Conservation (phyloP, 2,888 invertebrate genomes). For the Metalampra italica region DNA sequence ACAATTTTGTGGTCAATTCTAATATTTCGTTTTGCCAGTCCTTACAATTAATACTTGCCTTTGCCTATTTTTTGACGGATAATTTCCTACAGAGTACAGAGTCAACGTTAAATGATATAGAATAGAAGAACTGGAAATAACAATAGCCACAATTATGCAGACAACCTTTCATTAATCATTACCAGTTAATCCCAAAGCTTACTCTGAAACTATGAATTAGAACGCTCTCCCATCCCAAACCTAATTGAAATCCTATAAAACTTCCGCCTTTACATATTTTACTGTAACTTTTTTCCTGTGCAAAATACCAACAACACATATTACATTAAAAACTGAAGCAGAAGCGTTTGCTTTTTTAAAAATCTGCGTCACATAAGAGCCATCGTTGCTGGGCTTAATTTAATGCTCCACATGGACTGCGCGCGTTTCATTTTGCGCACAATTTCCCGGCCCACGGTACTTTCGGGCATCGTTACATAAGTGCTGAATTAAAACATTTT, state of each 20-base stretch:
- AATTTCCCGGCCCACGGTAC: slow-evolving; percentile 36
- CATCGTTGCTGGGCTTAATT: slow-evolving; percentile 41
- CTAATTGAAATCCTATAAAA: background rate
- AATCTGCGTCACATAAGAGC: slow-evolving; percentile 31
- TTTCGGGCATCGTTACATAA: slow-evolving; percentile 37
- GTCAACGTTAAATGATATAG: too few relatives aligned
- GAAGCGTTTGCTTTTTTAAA: slow-evolving; percentile 20
- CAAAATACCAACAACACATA: slow-evolving; percentile 10
- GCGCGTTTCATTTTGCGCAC: slow-evolving; percentile 41
- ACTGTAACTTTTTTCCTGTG: background rate
- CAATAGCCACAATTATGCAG: too few relatives aligned
- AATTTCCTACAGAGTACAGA: too few relatives aligned
- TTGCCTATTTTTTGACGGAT: too few relatives aligned
- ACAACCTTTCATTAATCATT: too few relatives aligned
- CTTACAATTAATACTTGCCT: too few relatives aligned
- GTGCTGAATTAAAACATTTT: slow-evolving; percentile 60
- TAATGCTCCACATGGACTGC: slow-evolving; percentile 43
- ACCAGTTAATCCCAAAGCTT: too few relatives aligned
- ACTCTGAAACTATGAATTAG: too few relatives aligned
- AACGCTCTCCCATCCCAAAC: too few relatives aligned
- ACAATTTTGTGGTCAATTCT: too few relatives aligned
- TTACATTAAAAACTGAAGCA: slow-evolving; percentile 7
- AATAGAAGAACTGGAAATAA: too few relatives aligned
- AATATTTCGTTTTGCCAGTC: too few relatives aligned
- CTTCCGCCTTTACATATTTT: background rate